phyloP scores from a whole-genome alignment of 2,797 vertebrate species.

The Periophthalmus magnuspinnatus region DNA sequence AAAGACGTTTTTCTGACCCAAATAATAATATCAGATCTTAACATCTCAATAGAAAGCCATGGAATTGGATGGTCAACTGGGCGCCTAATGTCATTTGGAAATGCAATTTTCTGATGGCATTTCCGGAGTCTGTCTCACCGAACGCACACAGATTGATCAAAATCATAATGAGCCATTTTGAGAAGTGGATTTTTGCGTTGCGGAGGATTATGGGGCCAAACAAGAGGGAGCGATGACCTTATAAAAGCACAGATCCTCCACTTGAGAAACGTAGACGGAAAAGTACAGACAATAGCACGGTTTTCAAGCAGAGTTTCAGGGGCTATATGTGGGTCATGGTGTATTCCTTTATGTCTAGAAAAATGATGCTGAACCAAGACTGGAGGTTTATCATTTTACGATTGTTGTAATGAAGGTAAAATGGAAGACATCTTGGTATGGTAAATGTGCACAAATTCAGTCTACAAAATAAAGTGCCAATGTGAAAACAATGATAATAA shows the following conservation, averaged over 20 bases:
- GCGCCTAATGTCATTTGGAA: conserved; percentile 95
- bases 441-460: neutral
- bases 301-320: conserved; percentile 1
- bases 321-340: neutral
- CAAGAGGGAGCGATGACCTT: conserved; percentile 70
- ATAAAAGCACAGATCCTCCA: conserved; percentile 61
- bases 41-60: conserved; percentile 98
- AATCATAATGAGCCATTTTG: conserved; percentile 97
- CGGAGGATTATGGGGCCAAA: conserved; percentile 80
- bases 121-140: conserved; percentile 92
- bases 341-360: neutral
- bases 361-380: neutral
- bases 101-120: conserved; percentile 99
- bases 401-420: neutral
- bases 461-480: no score
- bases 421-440: neutral
- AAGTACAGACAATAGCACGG: conserved; percentile 16
- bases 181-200: conserved; percentile 82
- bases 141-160: conserved; percentile 92
- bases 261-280: conserved; percentile 53
- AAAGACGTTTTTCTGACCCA: conserved; percentile 91
- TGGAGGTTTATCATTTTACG: neutral
- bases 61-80: conserved; percentile 94
- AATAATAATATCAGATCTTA: conserved; percentile 99
- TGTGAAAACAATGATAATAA: no score